Base-by-base conservation (phyloP, 2,113 vertebrate species). In the Oreotrochilus melanogaster region DNA sequence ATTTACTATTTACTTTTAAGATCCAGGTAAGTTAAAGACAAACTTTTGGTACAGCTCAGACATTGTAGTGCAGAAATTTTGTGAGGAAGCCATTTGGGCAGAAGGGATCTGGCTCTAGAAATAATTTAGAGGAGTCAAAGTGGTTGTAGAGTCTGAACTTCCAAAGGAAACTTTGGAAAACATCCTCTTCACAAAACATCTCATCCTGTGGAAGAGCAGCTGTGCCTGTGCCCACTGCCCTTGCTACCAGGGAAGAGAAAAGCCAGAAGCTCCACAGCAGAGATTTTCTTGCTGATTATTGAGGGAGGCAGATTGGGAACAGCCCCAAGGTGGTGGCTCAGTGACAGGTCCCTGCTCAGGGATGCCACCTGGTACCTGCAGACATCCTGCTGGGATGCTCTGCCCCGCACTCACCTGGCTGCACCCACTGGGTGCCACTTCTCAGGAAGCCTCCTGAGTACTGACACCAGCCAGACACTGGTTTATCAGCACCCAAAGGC, bases 401-500 rank as follows among this genome's bases (percentile, higher is more conserved):
- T 45, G 43, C 43, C 56, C 47, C 35, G 24, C 3, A 5, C 42
- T 16, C 4, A 1, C 1, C 11, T 1, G 11, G 54, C 14, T 18
- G 48, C 11, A 16, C 21, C 64, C 5, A 1, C 56, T 5, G 0
- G 4, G 1, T 39, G 65, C 72, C 78, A 12, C 48, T 22, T 19
- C 62, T 61, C 1, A 0, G 62, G 35, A 66, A 67, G 86, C 45
- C 79, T 67, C 86, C 15, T 18, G n/a, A 50, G 74, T 54, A 2
- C 78, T 7, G 4, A 18, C 83, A 45, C 80, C 61, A 78, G 51
- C 80, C 51, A 75, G 88, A 65, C n/a, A 4, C 50, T 79, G 1
- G 82, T 96, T 96, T 88, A 88, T 94, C 73, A 85, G 88, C 64
- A 61, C 84, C 70, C 69, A 57, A 92, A 82, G 58, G 16, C 75